Percentiles rank a stretch among this genome's conserved stretches.
phyloP scores from a whole-genome alignment of 2,797 vertebrate species.

The Bovichtus variegatus region DNA sequence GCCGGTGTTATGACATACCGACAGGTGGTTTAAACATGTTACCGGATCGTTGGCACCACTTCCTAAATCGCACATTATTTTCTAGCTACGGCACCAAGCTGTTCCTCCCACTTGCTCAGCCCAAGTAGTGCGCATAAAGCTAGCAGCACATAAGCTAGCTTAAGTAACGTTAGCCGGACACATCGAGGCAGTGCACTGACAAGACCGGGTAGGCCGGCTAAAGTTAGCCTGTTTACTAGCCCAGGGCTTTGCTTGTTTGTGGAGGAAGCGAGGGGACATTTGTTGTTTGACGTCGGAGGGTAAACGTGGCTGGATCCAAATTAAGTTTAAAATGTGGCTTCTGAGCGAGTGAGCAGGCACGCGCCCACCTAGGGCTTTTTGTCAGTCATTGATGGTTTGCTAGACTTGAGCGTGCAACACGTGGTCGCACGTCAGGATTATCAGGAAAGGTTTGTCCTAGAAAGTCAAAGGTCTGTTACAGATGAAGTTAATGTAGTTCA shows the following conservation, averaged over 20 bases:
- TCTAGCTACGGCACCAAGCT: slow-evolving; percentile 9
- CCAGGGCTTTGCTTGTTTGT: not conserved
- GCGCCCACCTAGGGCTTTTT: slow-evolving; percentile 20
- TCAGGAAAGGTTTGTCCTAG: slow-evolving; percentile 8
- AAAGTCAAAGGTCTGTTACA: not conserved
- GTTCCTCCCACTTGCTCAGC: slow-evolving; percentile 58
- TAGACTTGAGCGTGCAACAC: slow-evolving; percentile 75
- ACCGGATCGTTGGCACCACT: too few relatives aligned
- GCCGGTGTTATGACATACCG: not conserved
- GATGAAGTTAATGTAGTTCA: not conserved
- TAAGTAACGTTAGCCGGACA: slow-evolving; percentile 26
- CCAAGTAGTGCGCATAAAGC: slow-evolving; percentile 58
- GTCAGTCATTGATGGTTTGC: slow-evolving; percentile 46
- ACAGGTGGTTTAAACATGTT: not conserved
- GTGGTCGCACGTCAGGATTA: slow-evolving; percentile 72
- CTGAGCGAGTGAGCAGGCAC: not conserved
- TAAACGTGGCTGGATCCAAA: not conserved
- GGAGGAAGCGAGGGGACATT: not conserved
- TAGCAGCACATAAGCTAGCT: slow-evolving; percentile 62
- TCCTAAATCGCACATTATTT: slow-evolving; percentile 29
- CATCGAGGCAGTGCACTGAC: slow-evolving; percentile 9
- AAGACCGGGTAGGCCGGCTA: slow-evolving; percentile 58
- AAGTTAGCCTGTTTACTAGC: slow-evolving; percentile 50
- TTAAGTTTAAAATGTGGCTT: slow-evolving; percentile 7
- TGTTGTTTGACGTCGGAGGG: not conserved